Evolutionary conservation across 1,140 invertebrate species (phyloP).

Genomic region (Bicyclus anynana): DNA sequence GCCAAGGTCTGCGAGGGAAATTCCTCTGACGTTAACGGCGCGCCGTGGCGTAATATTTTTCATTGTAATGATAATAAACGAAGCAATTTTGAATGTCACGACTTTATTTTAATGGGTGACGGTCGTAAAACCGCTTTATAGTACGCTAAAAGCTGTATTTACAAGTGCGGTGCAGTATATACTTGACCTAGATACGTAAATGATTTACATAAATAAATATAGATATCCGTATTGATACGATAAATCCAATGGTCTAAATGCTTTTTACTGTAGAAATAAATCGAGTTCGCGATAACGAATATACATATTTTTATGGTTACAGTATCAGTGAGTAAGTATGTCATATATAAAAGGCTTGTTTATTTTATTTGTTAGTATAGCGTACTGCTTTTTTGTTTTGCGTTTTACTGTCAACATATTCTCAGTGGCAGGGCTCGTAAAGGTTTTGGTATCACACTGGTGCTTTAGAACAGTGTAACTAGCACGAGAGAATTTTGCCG

Average conservation of each 20-base stretch:
- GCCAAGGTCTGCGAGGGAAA: not conserved
- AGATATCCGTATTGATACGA: not conserved
- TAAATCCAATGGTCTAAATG: not conserved
- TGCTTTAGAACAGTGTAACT: too few relatives aligned
- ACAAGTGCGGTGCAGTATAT: too few relatives aligned
- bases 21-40: not conserved
- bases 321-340: too few relatives aligned
- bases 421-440: too few relatives aligned
- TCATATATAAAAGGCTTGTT: too few relatives aligned
- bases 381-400: too few relatives aligned
- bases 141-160: not conserved
- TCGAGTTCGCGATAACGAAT: too few relatives aligned
- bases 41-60: not conserved
- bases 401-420: too few relatives aligned
- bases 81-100: not conserved
- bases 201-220: not conserved
- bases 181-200: not conserved
- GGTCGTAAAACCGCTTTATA: not conserved
- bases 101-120: not conserved
- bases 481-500: too few relatives aligned
- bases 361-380: too few relatives aligned
- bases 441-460: too few relatives aligned
- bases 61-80: not conserved
- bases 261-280: not conserved
- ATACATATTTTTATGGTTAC: too few relatives aligned